Evolutionary conservation across 2,888 invertebrate species (phyloP).

Genomic region (Meliscaeva auricollis): DNA sequence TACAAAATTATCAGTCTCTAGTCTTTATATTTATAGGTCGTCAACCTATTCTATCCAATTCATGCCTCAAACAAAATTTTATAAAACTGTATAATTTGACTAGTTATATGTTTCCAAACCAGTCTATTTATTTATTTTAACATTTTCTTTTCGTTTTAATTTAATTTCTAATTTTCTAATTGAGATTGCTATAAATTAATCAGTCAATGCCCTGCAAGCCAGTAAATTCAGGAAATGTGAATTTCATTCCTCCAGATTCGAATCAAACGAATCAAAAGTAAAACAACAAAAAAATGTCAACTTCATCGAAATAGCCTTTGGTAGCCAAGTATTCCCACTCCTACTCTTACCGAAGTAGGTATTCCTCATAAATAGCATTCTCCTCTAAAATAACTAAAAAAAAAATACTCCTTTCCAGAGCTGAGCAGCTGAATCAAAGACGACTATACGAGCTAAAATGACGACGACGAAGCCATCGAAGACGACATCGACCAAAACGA

Average conservation of each 20-base stretch:
- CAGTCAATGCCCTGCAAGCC: constrained; percentile 4
- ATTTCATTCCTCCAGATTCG: not conserved
- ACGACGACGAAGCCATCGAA: not conserved
- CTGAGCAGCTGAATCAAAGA: not conserved
- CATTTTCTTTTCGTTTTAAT: not conserved
- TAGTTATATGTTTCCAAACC: not conserved
- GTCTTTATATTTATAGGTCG: too few species aligned
- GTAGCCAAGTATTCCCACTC: constrained; percentile 26
- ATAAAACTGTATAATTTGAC: too few species aligned
- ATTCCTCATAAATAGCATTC: not conserved
- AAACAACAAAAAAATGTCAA: not conserved
- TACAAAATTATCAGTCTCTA: too few species aligned
- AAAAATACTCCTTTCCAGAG: constrained; percentile 1
- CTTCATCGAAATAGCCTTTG: not conserved
- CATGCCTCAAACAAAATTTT: too few species aligned
- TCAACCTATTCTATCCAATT: too few species aligned
- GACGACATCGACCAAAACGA: not conserved
- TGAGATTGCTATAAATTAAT: not conserved
- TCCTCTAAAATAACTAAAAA: not conserved
- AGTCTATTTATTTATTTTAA: not conserved
- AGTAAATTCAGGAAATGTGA: constrained; percentile 1
- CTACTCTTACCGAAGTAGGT: not conserved
- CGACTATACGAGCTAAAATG: not conserved
- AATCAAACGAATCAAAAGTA: not conserved
- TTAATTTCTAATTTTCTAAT: constrained; percentile 9